Base-by-base conservation (phyloP, 2,888 invertebrate genomes). In the Notodonta dromedarius region DNA sequence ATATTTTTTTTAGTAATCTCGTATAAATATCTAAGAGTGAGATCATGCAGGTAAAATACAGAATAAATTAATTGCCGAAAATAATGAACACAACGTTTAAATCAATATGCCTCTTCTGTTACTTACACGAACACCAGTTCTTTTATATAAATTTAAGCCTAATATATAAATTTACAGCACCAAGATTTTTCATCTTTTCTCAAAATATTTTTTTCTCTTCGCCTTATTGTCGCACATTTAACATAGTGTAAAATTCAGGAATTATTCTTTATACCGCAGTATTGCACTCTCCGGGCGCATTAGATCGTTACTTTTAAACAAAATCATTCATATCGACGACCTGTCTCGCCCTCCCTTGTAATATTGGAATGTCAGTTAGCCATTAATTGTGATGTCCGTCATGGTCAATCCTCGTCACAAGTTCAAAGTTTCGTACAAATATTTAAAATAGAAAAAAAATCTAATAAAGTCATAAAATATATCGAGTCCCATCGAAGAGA, bases 91-190 rank as follows among this genome's bases (percentile, higher is more conserved):
- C 93, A 93, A 91, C 76, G 74, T 86, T 77, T 88, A 87, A 92
- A 91, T 87, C 80, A 90, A 91, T 91, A 92, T 89, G 93, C 92
- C 93, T 93, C 93, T 89, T 90, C 87, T 84, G 90, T 91, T 91
- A 87, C 92, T 88, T 91, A 91, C 82, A 88, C 90, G 91, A 93
- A 93, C 91, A 91, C 40, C 86, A 81, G 54, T 54, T 54, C 39
- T 85, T 88, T 87, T 83, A 88, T 83, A 89, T 90, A 86, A 88
- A 90, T 92, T 93, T 93, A 93, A 93, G 92, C 93, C 93, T 93
- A 93, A 93, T 93, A 93, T 93, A 93, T 93, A 88, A 93, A 91
- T 93, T 93, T 92, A 91, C 93, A 93, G 93, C 93, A 93, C 93
- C 93, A 93, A 93, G 91, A 90, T 92, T 91, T 93, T 90, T 89